Base-by-base conservation (phyloP, 2,797 vertebrate genomes). In the Bradypodion pumilum region DNA sequence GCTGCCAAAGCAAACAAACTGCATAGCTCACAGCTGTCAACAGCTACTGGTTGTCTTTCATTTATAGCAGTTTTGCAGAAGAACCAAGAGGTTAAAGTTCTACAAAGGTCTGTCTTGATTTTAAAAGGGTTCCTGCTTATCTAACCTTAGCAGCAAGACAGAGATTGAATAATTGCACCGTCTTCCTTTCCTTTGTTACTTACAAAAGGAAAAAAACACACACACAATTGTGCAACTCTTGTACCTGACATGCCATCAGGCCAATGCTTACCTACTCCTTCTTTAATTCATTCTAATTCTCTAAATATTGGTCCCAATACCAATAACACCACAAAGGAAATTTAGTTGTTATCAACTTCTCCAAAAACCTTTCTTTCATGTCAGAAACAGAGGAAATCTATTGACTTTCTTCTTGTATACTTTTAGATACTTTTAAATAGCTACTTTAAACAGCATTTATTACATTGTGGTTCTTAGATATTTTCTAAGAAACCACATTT, bases 1-100 rank as follows among this genome's bases (percentile, higher is more conserved):
- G 16, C 12, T 10, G 32, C 84, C 73, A 81, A 81, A 85, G 52
- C 40, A 81, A 59, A 40, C 63, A 70, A 75, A 85, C 49, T 23
- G 16, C 60, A 80, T 73, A 60, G 15, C 21, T 40, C 42, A 70
- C 73, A 85, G 66, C 73, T 70, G 78, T 49, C 73, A 49, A 76
- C 65, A 15, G 44, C 27, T 62, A 76, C 27, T 13, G 79, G 27
- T 27, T 9, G 46, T 25, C 76, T 12, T 60, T 85, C 74, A 80
- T 46, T 52, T 10, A 40, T 3, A 52, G 21, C 40, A 74, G 13
- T 59, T 76, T 70, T 69, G 49, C 52, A 77, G 32, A 27, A 40
- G 16, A 13, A 75, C 7, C 4, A 19, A n/a, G 29, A 25, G 70
- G 8, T 69, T 16, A 52, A 23, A 29, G 25, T 83, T 76, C 25